Conservation (phyloP, 2,113 vertebrate genomes). For the Brachypodius melanocephalos region DNA sequence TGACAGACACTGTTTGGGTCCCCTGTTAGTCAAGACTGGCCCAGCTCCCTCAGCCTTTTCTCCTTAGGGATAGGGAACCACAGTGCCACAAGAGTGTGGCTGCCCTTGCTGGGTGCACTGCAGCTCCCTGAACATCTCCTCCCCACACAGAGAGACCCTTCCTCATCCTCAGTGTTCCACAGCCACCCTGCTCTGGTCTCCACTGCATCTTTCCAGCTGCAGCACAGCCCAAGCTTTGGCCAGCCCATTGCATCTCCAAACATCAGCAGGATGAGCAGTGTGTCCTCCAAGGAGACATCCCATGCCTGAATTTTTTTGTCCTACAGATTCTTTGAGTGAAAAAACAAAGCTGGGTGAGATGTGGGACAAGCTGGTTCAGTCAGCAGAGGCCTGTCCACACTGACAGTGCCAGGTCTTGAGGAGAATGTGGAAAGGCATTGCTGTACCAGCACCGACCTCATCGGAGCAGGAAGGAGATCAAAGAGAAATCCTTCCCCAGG, state of each 20-base stretch:
- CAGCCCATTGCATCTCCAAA: not conserved
- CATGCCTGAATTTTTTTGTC: not conserved
- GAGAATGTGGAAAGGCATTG: not conserved
- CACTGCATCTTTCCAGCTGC: not conserved
- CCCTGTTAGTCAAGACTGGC: not conserved
- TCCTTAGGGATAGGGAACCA: accelerated
- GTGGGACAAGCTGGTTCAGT: not conserved
- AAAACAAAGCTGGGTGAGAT: not conserved
- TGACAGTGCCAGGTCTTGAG: not conserved
- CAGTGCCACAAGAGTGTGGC: not conserved
- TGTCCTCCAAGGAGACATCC: not conserved
- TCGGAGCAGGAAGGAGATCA: not conserved
- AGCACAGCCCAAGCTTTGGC: not conserved
- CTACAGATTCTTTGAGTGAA: not conserved
- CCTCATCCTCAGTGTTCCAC: not conserved
- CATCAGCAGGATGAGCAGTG: not conserved
- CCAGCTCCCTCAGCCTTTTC: not conserved
- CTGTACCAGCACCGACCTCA: not conserved
- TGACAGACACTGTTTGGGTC: too few relatives aligned
- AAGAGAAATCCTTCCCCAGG: not conserved
- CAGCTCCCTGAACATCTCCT: not conserved
- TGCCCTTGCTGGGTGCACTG: not conserved
- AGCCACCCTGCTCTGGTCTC: not conserved
- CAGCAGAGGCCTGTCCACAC: accelerated
- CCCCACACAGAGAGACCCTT: accelerated